Evolutionary conservation across 2,113 vertebrate species (phyloP).

Genomic region (Rattus rattus): DNA sequence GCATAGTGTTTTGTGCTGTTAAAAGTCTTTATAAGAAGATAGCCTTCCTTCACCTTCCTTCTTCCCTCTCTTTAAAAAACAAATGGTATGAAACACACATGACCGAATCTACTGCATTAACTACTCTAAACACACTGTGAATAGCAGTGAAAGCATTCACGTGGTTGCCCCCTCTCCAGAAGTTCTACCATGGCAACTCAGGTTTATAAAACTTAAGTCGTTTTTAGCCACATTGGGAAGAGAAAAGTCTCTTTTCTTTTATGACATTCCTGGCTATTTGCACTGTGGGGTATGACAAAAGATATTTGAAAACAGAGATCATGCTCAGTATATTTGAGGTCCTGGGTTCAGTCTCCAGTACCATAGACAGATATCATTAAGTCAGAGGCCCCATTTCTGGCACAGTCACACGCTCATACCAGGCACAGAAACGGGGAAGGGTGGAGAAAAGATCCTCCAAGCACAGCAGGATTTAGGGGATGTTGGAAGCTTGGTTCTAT

Average conservation of each 20-base stretch:
- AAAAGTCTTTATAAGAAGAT: fast-evolving
- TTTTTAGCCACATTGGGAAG: background rate
- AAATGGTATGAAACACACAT: background rate
- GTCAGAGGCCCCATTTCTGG: background rate
- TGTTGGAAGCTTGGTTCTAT: background rate
- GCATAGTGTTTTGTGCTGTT: too few species aligned
- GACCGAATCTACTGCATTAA: background rate
- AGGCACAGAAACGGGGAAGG: fast-evolving
- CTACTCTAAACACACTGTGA: background rate
- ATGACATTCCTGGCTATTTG: too few species aligned
- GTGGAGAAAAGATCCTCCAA: too few species aligned
- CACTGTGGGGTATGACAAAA: background rate
- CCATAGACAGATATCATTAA: background rate
- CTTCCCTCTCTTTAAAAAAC: background rate
- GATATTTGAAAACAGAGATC: background rate
- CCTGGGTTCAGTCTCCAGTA: background rate
- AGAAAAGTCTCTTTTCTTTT: background rate
- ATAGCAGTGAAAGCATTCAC: background rate
- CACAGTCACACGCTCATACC: background rate
- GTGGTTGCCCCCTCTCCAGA: background rate
- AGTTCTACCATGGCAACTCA: background rate
- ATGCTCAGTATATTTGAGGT: background rate
- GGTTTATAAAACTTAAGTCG: background rate
- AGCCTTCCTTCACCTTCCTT: background rate
- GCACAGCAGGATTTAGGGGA: fast-evolving